Conservation (phyloP, 2,797 vertebrate genomes). For the Pitangus sulphuratus region DNA sequence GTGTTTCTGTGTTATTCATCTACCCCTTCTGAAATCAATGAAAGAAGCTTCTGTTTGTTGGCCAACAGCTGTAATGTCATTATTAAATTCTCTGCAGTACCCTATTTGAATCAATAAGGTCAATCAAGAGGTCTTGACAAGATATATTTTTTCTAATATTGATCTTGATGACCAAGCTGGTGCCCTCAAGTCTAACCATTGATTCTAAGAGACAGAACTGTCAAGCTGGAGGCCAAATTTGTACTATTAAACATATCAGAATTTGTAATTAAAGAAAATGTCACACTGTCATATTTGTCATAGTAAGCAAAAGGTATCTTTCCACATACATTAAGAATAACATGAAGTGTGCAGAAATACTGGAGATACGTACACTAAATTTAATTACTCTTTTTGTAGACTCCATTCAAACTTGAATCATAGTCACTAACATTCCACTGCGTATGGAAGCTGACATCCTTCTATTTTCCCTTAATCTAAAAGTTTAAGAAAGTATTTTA, state of each 20-base stretch:
- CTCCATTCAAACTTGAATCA: neutral
- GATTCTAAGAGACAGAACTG: constrained; percentile 75
- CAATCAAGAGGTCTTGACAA: constrained; percentile 76
- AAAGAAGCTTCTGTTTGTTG: constrained; percentile 56
- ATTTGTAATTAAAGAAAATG: constrained; percentile 78
- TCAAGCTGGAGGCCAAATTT: constrained; percentile 73
- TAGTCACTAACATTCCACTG: neutral
- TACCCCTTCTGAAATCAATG: constrained; percentile 66
- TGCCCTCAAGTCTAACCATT: constrained; percentile 78
- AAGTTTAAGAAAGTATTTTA: constrained; percentile 38
- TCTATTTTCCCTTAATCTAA: constrained; percentile 27
- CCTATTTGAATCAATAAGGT: constrained; percentile 76
- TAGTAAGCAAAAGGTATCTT: constrained; percentile 49
- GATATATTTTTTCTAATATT: constrained; percentile 72
- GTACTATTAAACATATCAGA: constrained; percentile 73
- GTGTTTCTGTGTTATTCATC: constrained; percentile 48
- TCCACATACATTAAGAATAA: constrained; percentile 47
- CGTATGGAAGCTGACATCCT: neutral
- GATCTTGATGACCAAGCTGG: constrained; percentile 80
- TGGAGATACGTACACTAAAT: neutral
- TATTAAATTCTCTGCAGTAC: constrained; percentile 73
- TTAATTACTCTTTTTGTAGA: neutral
- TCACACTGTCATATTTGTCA: constrained; percentile 71
- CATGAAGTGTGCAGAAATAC: constrained; percentile 33
- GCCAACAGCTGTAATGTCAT: constrained; percentile 62